phyloP scores from a whole-genome alignment of 2,888 invertebrate species.

The Miltochrista miniata region DNA sequence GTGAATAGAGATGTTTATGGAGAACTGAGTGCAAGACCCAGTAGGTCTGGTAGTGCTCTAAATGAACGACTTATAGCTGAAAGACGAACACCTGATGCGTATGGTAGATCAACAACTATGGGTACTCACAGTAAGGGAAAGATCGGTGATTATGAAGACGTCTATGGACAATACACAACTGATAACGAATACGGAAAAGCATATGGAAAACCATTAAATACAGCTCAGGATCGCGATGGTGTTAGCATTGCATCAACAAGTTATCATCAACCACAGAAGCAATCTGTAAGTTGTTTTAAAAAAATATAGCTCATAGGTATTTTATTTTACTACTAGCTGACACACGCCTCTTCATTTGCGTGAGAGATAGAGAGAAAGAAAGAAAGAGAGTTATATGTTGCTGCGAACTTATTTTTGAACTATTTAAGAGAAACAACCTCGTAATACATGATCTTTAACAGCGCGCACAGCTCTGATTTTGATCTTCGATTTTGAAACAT shows the following conservation, averaged over 20 bases:
- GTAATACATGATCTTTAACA: too few species aligned
- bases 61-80: slow-evolving; percentile 81
- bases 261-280: slow-evolving; percentile 61
- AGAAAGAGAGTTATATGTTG: too few species aligned
- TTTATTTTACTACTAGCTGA: not conserved
- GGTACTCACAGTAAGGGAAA: slow-evolving; percentile 67
- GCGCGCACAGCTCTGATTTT: too few species aligned
- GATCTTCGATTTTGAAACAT: too few species aligned
- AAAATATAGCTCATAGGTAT: not conserved
- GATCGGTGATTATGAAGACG: slow-evolving; percentile 90
- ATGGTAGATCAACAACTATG: slow-evolving; percentile 86
- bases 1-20: slow-evolving; percentile 69
- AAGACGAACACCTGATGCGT: slow-evolving; percentile 92
- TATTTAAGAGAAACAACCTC: too few species aligned
- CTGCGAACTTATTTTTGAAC: too few species aligned
- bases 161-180: slow-evolving; percentile 77
- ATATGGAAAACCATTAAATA: slow-evolving; percentile 85
- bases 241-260: slow-evolving; percentile 58
- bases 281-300: slow-evolving; percentile 48
- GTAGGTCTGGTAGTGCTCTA: slow-evolving; percentile 50
- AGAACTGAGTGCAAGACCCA: slow-evolving; percentile 57
- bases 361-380: too few species aligned
- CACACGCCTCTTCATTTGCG: too few species aligned
- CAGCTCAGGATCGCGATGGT: slow-evolving; percentile 60
- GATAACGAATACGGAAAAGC: slow-evolving; percentile 74